Evolutionary conservation across 2,797 vertebrate genomes (phyloP), one percentile per base, ranked within the genome.

Genomic region (Propithecus perrieri): DNA sequence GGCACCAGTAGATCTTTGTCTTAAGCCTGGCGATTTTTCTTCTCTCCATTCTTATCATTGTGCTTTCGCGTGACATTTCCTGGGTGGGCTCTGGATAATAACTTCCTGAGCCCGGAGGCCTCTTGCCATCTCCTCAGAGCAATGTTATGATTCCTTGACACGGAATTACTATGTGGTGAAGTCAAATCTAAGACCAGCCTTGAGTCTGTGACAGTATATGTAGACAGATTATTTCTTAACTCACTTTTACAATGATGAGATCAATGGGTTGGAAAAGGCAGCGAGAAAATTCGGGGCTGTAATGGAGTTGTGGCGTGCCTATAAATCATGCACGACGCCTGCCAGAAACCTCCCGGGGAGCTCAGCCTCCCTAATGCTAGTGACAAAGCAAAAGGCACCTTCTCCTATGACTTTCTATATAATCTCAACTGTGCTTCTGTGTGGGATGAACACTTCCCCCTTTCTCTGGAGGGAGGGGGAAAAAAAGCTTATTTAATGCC

Each of bases 361-460:
- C 89, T 96, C 91, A n/a, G 59, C 83, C 3, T 74, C 90, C 7
- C 22, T n/a, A 1, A 11, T 2, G 79, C 35, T 50, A 57, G 72
- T 71, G 80, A 91, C 95, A 97, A 91, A 95, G 96, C 92, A 79
- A 72, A 88, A 85, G 53, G 91, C 93, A 46, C 24, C 78, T 90
- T 96, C 86, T 93, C 93, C 8, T 67, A 4, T 38, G 71, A 75
- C 94, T 97, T 95, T 94, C 86, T 96, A 11, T 96, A 11, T 85
- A 89, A 88, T 91, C 91, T 96, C 74, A 48, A 72, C 94, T 76
- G 1, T 75, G 78, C 95, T 90, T 57, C 93, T 96, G 95, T 97
- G 97, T 98, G 96, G 96, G 97, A 79, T n/a, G 96, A 94, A 94
- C 96, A 50, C 67, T 92, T 76, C 6, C 93, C 96, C 57, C 28